Evolutionary conservation across 2,797 vertebrate genomes (phyloP), one percentile per base, ranked within the genome.

Genomic region (Falco columbarius): DNA sequence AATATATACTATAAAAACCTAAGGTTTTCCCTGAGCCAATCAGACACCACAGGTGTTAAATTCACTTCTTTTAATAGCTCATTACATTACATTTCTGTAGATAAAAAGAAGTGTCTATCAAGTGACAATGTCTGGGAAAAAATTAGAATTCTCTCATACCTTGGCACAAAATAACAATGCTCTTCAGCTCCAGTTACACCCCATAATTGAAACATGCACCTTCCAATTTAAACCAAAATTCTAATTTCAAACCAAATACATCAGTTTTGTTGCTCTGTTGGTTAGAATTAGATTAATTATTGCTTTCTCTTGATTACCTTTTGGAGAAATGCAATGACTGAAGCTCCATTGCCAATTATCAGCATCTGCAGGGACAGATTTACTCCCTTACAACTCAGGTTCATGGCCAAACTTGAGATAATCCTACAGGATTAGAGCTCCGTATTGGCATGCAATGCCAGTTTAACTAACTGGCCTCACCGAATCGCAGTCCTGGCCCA

Each of bases 71-170:
- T 68, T 85, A 96, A 92, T 59, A 94, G 83, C 79, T 95, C 81
- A 73, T 82, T 91, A 94, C 29, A 5, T 85, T 91, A 95, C 86
- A 92, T 91, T 96, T 94, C 95, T 79, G 47, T 81, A 90, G 91
- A 96, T 92, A 79, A 55, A 44, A 91, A 72, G 26, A 82, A 61
- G 5, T 54, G 72, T 44, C 74, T 95, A 91, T 81, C 92, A 71
- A 68, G 15, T n/a, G 49, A 73, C 30, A 59, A 36, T 16, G 30
- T 3, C 42, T 17, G 9, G 5, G 27, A 59, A 12, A 71, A 66
- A 47, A 38, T 6, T 17, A 47, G 51, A 89, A 82, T 76, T 92
- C 14, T 85, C 27, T 82, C 67, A 61, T 11, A 92, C 12, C 1
- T 14, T 58, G 46, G 44, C 52, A 76, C 23, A 71, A 89, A 84